Percentiles rank a stretch among this genome's conserved stretches.
phyloP scores from a whole-genome alignment of 2,797 vertebrate species.

The Ciconia nigra region DNA sequence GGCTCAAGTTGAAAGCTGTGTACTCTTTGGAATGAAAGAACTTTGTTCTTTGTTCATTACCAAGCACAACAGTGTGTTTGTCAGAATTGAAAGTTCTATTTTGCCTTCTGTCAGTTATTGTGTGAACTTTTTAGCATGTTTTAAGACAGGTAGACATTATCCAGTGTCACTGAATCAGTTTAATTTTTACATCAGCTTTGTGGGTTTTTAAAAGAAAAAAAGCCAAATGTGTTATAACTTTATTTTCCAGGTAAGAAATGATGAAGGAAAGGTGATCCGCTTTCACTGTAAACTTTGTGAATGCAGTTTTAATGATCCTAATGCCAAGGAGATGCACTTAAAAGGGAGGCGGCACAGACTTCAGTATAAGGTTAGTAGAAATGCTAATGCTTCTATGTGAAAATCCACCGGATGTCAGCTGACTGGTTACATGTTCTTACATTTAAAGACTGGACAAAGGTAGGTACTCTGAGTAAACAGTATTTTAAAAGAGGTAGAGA shows the following conservation, averaged over 20 bases:
- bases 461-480: background rate
- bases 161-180: background rate
- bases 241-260: constrained; percentile 88
- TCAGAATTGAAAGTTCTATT: background rate
- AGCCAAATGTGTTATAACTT: background rate
- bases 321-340: constrained; percentile 98
- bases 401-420: background rate
- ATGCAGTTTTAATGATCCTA: constrained; percentile 98
- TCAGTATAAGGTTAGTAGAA: constrained; percentile 89
- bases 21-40: background rate
- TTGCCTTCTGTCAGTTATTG: background rate
- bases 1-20: background rate
- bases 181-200: background rate
- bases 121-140: background rate
- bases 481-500: background rate
- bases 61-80: background rate
- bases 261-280: constrained; percentile 97
- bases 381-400: background rate
- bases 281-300: constrained; percentile 98
- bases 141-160: background rate
- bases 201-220: background rate
- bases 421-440: background rate
- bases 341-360: constrained; percentile 93
- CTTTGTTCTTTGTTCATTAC: background rate
- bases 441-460: background rate